Evolutionary conservation across 1,140 invertebrate species (phyloP).

Genomic region (Apis laboriosa): DNA sequence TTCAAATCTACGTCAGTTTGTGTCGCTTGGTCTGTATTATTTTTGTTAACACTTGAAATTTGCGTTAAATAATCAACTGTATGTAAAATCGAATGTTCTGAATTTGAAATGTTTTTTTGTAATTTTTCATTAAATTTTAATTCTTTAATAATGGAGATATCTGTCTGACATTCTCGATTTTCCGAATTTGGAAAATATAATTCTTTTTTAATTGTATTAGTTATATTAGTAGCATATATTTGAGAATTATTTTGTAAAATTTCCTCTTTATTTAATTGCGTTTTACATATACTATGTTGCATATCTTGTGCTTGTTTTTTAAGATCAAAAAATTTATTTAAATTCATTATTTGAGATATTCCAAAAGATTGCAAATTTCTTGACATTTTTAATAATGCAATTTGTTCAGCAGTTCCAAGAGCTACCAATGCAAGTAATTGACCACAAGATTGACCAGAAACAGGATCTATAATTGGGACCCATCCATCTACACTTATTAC

Average conservation of each 20-base stretch:
- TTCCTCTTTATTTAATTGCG: neutral
- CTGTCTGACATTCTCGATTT: constrained; percentile 75
- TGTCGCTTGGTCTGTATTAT: constrained; percentile 52
- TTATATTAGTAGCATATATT: neutral
- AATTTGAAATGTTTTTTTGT: constrained; percentile 25
- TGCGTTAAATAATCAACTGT: constrained; percentile 59
- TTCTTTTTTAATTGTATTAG: constrained; percentile 22
- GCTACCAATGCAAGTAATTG: constrained; percentile 82
- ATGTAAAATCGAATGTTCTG: constrained; percentile 46
- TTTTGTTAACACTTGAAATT: constrained; percentile 55
- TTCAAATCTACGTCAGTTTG: constrained; percentile 58
- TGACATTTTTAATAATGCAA: constrained; percentile 81
- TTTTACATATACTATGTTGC: neutral
- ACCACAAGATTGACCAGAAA: constrained; percentile 78
- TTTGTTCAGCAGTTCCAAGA: constrained; percentile 83
- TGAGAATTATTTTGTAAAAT: neutral
- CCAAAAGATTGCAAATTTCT: constrained; percentile 78
- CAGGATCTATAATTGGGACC: constrained; percentile 80
- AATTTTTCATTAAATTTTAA: constrained; percentile 28
- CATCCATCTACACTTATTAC: constrained; percentile 84
- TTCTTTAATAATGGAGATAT: constrained; percentile 70
- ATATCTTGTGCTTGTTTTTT: neutral
- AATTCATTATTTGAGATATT: constrained; percentile 43
- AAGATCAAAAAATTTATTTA: neutral
- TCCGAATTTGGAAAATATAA: constrained; percentile 31